phyloP scores from a whole-genome alignment of 2,113 vertebrate genomes.

The Microcebus griseorufus region DNA sequence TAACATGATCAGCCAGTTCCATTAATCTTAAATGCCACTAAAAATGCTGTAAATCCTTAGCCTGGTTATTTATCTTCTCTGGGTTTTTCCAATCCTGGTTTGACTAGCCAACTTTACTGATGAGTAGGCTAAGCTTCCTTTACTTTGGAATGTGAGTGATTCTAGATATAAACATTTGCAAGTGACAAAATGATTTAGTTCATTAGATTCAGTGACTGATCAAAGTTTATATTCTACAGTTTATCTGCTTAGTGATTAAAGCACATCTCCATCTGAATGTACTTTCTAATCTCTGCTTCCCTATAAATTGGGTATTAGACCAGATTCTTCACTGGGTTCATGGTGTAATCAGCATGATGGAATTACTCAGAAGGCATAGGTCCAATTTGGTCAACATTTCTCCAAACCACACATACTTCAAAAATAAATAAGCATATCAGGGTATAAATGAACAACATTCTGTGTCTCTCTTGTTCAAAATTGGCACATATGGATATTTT shows the following conservation, averaged over 20 bases:
- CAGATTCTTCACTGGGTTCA: neutral
- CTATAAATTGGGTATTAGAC: neutral
- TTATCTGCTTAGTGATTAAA: neutral
- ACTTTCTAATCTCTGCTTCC: neutral
- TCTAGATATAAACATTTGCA: constrained; percentile 30
- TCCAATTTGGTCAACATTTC: neutral
- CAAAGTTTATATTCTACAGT: neutral
- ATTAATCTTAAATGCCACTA: constrained; percentile 32
- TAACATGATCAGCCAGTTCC: neutral
- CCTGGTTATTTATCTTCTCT: constrained; percentile 9
- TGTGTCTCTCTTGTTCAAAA: neutral
- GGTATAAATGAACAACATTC: neutral
- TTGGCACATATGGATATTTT: neutral
- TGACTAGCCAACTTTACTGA: neutral
- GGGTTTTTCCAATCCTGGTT: neutral
- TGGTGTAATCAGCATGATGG: neutral
- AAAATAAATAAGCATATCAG: neutral
- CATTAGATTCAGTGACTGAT: neutral
- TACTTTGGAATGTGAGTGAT: neutral
- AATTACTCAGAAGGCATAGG: neutral
- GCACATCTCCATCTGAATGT: neutral
- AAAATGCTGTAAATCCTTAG: neutral
- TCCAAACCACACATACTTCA: neutral
- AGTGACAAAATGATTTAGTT: neutral
- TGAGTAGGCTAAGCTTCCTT: neutral